Conservation (phyloP, 2,888 invertebrate genomes). For the Galeruca laticollis region DNA sequence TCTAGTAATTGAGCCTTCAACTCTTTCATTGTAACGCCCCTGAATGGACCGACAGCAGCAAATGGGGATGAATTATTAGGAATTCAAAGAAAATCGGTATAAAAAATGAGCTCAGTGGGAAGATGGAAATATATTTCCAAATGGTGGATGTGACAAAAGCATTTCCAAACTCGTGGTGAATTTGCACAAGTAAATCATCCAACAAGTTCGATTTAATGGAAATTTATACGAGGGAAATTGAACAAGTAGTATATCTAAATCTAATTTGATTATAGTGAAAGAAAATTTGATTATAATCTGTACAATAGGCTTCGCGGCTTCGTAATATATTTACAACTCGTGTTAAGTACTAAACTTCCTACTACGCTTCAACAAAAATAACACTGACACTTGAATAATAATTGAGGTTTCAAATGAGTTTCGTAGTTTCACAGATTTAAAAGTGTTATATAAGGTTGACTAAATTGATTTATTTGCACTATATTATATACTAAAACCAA, state of each 20-base stretch:
- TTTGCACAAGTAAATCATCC: constrained; percentile 29
- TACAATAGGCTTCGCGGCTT: too few species aligned
- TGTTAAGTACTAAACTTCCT: too few species aligned
- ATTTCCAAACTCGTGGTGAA: constrained; percentile 15
- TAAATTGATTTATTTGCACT: too few species aligned
- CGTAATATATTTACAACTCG: too few species aligned
- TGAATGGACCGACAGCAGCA: constrained; percentile 2
- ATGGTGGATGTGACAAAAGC: constrained; percentile 26
- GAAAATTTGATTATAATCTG: background rate
- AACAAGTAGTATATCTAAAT: background rate
- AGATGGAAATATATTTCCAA: constrained; percentile 36
- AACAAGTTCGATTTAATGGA: constrained; percentile 20
- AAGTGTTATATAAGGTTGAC: too few species aligned
- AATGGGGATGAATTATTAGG: constrained; percentile 39
- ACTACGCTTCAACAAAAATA: too few species aligned
- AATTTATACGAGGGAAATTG: constrained; percentile 5
- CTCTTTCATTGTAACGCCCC: background rate
- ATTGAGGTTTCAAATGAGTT: too few species aligned
- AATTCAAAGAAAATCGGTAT: constrained; percentile 35
- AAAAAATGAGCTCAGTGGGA: constrained; percentile 19
- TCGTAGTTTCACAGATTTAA: too few species aligned
- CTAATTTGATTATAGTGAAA: background rate
- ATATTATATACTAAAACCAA: too few species aligned
- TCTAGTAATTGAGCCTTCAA: background rate
- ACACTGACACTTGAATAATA: too few species aligned